These are phyloP conservation scores for Nemurella pictetii DNA, from an alignment of 2,888 invertebrate species.

Conservation along the genomic window DNA sequence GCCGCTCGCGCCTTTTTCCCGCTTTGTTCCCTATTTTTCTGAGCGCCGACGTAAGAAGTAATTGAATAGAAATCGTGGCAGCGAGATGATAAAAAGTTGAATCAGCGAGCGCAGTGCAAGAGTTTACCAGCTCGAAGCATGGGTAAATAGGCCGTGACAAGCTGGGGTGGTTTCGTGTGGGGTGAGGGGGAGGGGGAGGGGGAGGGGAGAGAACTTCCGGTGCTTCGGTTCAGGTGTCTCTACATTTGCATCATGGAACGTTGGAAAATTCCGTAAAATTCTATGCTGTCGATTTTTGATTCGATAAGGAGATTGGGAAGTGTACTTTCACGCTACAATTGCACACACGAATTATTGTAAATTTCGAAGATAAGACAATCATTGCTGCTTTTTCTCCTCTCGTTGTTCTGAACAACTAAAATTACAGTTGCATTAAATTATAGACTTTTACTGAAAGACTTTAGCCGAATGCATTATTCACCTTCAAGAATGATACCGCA, in stretches of 20 bases:
- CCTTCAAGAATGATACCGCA: no score
- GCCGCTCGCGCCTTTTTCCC: not conserved
- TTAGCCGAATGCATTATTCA: no score
- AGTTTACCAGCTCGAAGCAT: not conserved
- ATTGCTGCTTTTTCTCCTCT: no score
- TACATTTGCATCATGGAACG: not conserved
- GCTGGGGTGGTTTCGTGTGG: conserved; percentile 47
- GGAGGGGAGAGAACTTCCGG: conserved; percentile 30
- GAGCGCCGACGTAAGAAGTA: not conserved
- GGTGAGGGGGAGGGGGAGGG: conserved; percentile 28
- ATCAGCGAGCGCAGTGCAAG: not conserved
- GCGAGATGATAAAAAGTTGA: not conserved
- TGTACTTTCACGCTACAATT: not conserved
- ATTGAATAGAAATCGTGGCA: not conserved
- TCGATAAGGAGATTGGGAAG: not conserved
- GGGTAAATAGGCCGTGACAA: conserved; percentile 22
- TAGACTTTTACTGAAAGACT: no score
- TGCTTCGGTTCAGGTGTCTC: conserved; percentile 31
- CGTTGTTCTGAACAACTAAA: no score
- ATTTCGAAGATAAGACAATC: not conserved
- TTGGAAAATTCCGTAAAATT: not conserved
- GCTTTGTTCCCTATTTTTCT: not conserved
- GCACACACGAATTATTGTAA: not conserved
- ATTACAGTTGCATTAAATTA: no score
- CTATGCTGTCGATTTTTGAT: not conserved